Evolutionary conservation across 1,140 invertebrate genomes (phyloP).

Genomic region (Meloidogyne hapla): DNA sequence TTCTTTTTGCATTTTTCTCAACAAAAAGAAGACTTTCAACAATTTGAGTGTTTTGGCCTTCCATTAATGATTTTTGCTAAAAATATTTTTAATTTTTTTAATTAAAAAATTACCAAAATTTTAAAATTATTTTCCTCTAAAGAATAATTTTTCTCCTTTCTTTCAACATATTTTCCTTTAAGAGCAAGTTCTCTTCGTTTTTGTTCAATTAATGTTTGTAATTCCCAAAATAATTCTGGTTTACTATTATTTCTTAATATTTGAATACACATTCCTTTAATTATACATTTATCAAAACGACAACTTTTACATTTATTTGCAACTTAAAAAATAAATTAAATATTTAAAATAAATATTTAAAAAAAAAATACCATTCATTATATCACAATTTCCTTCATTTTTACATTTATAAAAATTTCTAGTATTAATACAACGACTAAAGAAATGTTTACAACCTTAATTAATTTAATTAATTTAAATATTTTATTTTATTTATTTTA

Average conservation of each 20-base stretch:
- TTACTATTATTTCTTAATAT: not conserved
- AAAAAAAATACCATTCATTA: not conserved
- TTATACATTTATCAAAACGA: not conserved
- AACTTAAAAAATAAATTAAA: not conserved
- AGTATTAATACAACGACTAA: not conserved
- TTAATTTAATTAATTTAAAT: too few species aligned
- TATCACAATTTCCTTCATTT: not conserved
- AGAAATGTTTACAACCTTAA: slow-evolving; percentile 4
- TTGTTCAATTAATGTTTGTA: not conserved
- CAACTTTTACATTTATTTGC: slow-evolving; percentile 8
- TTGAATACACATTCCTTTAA: not conserved
- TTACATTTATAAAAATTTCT: not conserved
- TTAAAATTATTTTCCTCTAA: not conserved
- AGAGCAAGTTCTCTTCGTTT: not conserved
- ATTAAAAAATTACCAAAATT: not conserved
- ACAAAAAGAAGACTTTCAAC: not conserved
- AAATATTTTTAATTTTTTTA: too few species aligned
- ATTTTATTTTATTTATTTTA: too few species aligned
- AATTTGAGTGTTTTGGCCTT: not conserved
- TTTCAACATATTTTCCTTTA: not conserved
- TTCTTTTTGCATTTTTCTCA: not conserved
- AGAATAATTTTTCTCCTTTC: not conserved
- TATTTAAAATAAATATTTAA: too few species aligned
- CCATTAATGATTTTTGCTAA: not conserved
- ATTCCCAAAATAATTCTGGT: not conserved